Evolutionary conservation across 1,140 invertebrate genomes (phyloP), one percentile per base, ranked within the genome.

Genomic region (Lanistes nyassanus): DNA sequence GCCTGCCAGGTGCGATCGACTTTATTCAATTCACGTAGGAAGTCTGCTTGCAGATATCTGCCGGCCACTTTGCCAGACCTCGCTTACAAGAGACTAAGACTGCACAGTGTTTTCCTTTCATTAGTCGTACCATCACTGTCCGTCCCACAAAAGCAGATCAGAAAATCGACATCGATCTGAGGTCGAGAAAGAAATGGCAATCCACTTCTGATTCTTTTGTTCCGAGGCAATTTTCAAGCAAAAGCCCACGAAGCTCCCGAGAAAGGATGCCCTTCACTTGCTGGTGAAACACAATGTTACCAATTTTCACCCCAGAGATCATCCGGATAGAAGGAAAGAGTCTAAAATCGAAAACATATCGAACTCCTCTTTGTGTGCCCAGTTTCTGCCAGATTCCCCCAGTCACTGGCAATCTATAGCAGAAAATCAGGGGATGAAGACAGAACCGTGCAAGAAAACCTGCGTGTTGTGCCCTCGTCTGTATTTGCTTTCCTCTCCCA

Each of bases 341-440:
- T 23, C 42, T n/a, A 55, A 69, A 69, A 69, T 69, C 67, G 67
- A 69, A 69, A 69, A 69, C 67, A 69, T 69, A 69, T 69, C 67
- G 67, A 55, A 31, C 67, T 53, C 42, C 42, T 53, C 42, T 29
- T 42, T 37, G 67, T 69, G 31, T 69, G 67, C 53, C 67, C n/a
- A 47, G 67, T 55, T 29, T 69, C 67, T 21, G 36, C 65, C 65
- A 23, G 29, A 21, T 36, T 21, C 62, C 62, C 62, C 34, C 16
- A 55, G 67, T 47, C 42, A 47, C 9, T 16, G 42, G 9, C 42
- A 47, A 47, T 47, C 42, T 47, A 47, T 47, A 47, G 42, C 19
- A 16, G 42, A 47, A 16, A 47, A 47, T 47, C 42, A 47, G 19
- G 42, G 42, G 42, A 47, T 47, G 42, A 47, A 47, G 42, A 47